Evolutionary conservation across 2,888 invertebrate genomes (phyloP).

Genomic region (Trichopria drosophilae): DNA sequence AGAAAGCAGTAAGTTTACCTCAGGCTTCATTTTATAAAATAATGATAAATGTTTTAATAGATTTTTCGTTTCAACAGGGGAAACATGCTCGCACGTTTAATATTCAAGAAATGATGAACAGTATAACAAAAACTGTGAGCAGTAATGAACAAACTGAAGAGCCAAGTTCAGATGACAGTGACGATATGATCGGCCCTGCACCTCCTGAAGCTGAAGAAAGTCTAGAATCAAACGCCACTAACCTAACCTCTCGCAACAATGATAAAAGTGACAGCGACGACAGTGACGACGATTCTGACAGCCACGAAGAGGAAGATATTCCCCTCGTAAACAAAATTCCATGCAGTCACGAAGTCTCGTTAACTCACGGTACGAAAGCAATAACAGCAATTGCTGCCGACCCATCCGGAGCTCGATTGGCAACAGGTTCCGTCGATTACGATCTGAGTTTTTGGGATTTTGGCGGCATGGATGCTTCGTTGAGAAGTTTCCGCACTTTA

Average conservation of each 20-base stretch:
- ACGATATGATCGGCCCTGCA: slow-evolving; percentile 48
- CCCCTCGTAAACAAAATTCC: slow-evolving; percentile 67
- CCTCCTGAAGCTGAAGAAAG: slow-evolving; percentile 32
- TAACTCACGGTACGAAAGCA: slow-evolving; percentile 88
- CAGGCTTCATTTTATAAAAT: neutral
- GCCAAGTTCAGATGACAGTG: slow-evolving; percentile 25
- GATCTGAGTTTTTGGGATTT: slow-evolving; percentile 98
- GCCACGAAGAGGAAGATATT: slow-evolving; percentile 40
- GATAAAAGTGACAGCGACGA: slow-evolving; percentile 48
- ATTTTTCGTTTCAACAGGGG: slow-evolving; percentile 3
- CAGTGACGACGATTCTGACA: slow-evolving; percentile 50
- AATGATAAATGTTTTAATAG: neutral
- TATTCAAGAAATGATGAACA: slow-evolving; percentile 65
- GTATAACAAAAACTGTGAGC: slow-evolving; percentile 51
- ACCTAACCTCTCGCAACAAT: slow-evolving; percentile 31
- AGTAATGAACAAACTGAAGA: slow-evolving; percentile 30
- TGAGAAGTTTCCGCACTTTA: slow-evolving; percentile 90
- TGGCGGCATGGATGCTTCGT: slow-evolving; percentile 93
- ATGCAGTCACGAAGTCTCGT: slow-evolving; percentile 74
- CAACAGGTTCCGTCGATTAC: slow-evolving; percentile 93
- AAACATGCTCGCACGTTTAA: slow-evolving; percentile 87
- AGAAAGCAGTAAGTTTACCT: no score
- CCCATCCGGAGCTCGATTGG: slow-evolving; percentile 88
- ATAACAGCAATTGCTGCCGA: slow-evolving; percentile 90
- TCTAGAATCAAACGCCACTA: slow-evolving; percentile 7